Evolutionary conservation across 2,797 vertebrate species (phyloP), one percentile per base, ranked within the genome.

Genomic region (Bucorvus abyssinicus): DNA sequence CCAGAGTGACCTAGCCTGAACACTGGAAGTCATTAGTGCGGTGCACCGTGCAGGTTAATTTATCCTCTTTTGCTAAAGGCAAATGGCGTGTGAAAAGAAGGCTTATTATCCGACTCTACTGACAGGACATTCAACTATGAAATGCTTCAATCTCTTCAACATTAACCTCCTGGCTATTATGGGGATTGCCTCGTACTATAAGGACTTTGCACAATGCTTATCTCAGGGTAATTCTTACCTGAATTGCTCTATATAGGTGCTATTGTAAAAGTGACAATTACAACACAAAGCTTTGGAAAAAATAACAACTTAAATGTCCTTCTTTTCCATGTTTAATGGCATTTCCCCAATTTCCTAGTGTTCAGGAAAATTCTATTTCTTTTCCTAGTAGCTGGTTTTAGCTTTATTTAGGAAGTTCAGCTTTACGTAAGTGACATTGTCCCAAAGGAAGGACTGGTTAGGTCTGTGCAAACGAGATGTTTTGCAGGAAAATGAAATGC

Each of bases 51-150:
- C 63, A 60, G 84, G 74, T 44, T 73, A 65, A 64, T 94, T 90
- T 90, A 44, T 74, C 60, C 56, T 76, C 59, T 50, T 84, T 75
- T 6, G 1, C 53, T 84, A 40, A 56, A 65, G 52, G 81, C 47
- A 79, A 95, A 80, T 67, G 74, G 55, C 32, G 49, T 93, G 78
- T 94, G 90, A 94, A 95, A 90, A 77, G 55, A 63, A 77, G 56
- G 70, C 52, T 87, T 95, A 70, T 89, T 93, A 82, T 80, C 40
- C 7, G 10, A 4, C 67, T 90, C 65, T 12, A 57, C 67, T n/a
- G 84, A 77, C 68, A 82, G 77, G 44, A 89, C 63, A 26, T 83
- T 92, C 67, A 65, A 45, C 65, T 86, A 36, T 68, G 27, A 84
- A 94, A 90, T 91, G 23, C 56, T 60, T 67, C 67, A 53, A 7